These are phyloP conservation scores for Protosalanx chinensis DNA, from an alignment of 2,797 vertebrate genomes.

Conservation along the genomic window DNA sequence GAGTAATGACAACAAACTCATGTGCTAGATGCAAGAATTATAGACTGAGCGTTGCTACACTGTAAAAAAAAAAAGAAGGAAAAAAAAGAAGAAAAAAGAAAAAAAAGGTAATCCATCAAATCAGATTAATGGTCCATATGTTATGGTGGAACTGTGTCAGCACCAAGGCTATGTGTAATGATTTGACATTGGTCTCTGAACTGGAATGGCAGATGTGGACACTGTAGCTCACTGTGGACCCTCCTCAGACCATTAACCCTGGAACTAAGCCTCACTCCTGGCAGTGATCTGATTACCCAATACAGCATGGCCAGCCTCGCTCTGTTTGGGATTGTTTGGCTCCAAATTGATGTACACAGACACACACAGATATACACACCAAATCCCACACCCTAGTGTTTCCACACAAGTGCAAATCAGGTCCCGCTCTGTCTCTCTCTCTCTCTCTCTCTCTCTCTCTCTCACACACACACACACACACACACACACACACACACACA, in stretches of 20 bases:
- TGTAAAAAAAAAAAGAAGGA: background rate
- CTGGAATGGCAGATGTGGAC: constrained; percentile 1
- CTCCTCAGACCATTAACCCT: background rate
- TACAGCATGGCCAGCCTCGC: background rate
- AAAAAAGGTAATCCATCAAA: background rate
- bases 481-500: background rate
- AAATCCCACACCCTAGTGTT: background rate
- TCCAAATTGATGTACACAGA: constrained; percentile 11
- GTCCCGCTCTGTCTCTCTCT: background rate
- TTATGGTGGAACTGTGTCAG: background rate
- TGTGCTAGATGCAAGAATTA: background rate
- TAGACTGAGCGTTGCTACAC: background rate
- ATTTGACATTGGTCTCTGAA: background rate
- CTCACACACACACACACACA: constrained; percentile 1
- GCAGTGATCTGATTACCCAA: background rate
- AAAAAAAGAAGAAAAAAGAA: no score
- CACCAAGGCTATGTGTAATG: background rate
- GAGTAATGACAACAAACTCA: background rate
- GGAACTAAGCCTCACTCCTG: background rate
- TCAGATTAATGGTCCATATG: background rate
- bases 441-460: background rate
- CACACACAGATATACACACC: constrained; percentile 4
- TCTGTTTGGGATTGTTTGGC: background rate
- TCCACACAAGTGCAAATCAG: background rate
- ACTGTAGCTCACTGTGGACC: background rate